phyloP scores from a whole-genome alignment of 1,140 invertebrate genomes.

The Hesperophylax magnus region DNA sequence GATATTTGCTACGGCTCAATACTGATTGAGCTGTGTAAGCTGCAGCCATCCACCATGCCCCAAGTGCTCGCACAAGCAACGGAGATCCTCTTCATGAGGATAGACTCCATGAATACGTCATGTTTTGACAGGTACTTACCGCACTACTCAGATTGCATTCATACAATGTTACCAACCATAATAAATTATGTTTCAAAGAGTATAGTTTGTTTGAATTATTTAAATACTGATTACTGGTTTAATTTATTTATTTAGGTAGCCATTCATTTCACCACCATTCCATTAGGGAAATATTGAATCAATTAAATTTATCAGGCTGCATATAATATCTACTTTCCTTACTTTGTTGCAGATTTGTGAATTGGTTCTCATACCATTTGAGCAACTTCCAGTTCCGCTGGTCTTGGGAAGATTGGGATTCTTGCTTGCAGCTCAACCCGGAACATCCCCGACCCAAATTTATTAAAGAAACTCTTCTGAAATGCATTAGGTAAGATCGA shows the following conservation, averaged over 20 bases:
- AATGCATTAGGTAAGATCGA: constrained; percentile 83
- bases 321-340: no score
- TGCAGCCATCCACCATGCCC: constrained; percentile 96
- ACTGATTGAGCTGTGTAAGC: constrained; percentile 96
- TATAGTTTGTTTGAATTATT: neutral
- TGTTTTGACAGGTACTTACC: constrained; percentile 89
- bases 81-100: constrained; percentile 95
- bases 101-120: constrained; percentile 97
- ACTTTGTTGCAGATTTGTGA: constrained; percentile 79
- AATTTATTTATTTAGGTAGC: neutral
- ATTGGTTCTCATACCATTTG: constrained; percentile 99
- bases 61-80: constrained; percentile 98
- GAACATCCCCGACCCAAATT: constrained; percentile 97
- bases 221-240: neutral
- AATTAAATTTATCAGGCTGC: no score
- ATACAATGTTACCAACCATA: no score
- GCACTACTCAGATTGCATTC: no score
- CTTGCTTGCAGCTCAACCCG: constrained; percentile 85
- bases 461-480: constrained; percentile 92
- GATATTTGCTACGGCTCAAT: constrained; percentile 97
- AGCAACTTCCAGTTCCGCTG: constrained; percentile 99
- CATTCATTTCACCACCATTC: no score
- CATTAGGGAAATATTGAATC: no score
- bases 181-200: neutral
- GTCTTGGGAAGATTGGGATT: constrained; percentile 98